Evolutionary conservation across 2,888 invertebrate genomes (phyloP), one percentile per base, ranked within the genome.

Genomic region (Ophion costatus): DNA sequence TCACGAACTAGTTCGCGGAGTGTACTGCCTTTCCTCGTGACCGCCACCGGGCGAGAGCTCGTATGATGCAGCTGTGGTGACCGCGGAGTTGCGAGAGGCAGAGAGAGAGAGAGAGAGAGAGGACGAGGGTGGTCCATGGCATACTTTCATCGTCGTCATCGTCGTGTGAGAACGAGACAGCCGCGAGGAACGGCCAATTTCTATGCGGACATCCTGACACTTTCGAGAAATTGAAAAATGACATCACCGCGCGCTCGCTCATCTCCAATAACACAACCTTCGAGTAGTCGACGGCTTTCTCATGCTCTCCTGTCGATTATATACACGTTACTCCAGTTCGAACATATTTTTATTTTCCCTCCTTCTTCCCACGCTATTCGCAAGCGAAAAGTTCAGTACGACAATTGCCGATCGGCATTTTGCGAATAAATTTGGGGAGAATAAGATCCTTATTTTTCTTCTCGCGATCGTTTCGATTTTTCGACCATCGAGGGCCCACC

Each of bases 1-100:
- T 93, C 93, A 93, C 93, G 90, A 93, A 93, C 93, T 93, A 93
- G 93, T 93, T 93, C 90, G 91, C 91, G 91, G 91, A 80, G 64
- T 80, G 17, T 70, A 71, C 33, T 14, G 38, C 57, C 71, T 73
- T 56, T 78, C 70, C 91, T 92, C 92, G 91, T 92, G 92, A 92
- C 90, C 90, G 91, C 89, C 89, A 90, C 91, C 87, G 90, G 79
- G 79, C 79, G 71, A 79, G 70, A 63, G 90, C 89, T 88, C 89
- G 71, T 71, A 89, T 91, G 90, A 92, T 91, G 90, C 90, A 88
- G 82, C 84, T 67, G 83, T 80, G 79, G 51, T 51, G 51, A 79
- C 79, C 79, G 63, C 79, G 59, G 77, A 76, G 76, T 33, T 61
- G 59, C 45, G 61, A 77, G 57, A 77, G 42, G 66, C 42, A 69